Base-by-base conservation (phyloP, 2,113 vertebrate species). In the Stigmatopora nigra region DNA sequence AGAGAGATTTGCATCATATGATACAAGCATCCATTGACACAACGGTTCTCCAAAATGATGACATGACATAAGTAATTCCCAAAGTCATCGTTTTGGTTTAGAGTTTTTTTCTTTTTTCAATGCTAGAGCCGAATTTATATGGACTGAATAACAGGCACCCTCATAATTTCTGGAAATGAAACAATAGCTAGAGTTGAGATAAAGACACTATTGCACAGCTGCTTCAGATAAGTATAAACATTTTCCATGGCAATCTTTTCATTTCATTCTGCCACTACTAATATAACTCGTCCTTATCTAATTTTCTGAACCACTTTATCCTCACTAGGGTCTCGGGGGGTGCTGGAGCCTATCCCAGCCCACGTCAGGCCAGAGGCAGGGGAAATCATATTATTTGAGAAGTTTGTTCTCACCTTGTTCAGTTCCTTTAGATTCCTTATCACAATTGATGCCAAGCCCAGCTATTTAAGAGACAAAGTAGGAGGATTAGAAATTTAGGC, bases 351-450 rank as follows among this genome's bases (percentile, higher is more conserved):
- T 31, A 31, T 31, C 25, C 25, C 25, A 31, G 25, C 25, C 25
- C 2, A 31, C 25, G 25, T 31, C 25, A 31, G 25, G 25, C 25
- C 25, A 31, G 25, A 31, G 12, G 58, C 13, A 53, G 22, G 56
- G 19, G 25, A 41, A 49, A 46, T 1, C 0, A 69, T 9, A 1
- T 31, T 31, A 31, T 31, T 31, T 31, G 25, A 31, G 6, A 61
- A 1, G 2, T 17, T 36, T 63, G 38, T 44, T 46, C 82, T 64
- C 12, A 86, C 83, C 76, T 79, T 65, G 1, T 70, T 2, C 8
- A 58, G 7, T 20, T 38, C 25, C 7, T 53, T 10, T 25, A 31
- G 77, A 65, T 0, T 0, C 0, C 1, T 70, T n/a, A 0, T 0
- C 1, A 52, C 86, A 88, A 71, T 84, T n/a, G 20, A 0, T 12